A percentile compares a stretch with the other conserved stretches of the same genome.
Conservation (phyloP, 2,888 invertebrate genomes). For the Drosophila diplacantha region DNA sequence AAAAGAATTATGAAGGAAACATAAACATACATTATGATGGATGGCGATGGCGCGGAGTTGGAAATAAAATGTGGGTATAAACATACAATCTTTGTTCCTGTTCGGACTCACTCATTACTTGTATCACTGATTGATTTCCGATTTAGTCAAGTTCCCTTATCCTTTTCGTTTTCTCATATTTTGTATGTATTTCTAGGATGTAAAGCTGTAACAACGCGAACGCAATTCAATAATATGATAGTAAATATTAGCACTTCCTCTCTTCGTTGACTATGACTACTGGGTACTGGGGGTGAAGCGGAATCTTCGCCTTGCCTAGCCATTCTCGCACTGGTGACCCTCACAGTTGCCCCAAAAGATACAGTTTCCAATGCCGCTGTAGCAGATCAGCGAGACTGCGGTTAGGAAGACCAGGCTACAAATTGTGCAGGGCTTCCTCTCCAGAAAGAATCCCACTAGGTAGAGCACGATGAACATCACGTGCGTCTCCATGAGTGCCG, state of each 20-base stretch:
- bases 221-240: conserved; percentile 35
- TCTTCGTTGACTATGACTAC: conserved; percentile 35
- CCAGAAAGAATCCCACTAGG: conserved; percentile 96
- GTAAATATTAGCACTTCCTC: conserved; percentile 25
- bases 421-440: conserved; percentile 97
- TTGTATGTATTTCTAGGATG: conserved; percentile 29
- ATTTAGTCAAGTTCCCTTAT: conserved; percentile 42
- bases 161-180: conserved; percentile 1
- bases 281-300: not conserved
- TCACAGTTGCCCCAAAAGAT: conserved; percentile 94
- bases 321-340: conserved; percentile 81
- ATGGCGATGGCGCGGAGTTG: conserved; percentile 1
- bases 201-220: conserved; percentile 55
- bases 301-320: conserved; percentile 54
- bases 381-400: conserved; percentile 95
- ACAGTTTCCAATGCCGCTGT: conserved; percentile 96
- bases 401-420: conserved; percentile 96
- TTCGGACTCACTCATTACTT: conserved; percentile 61
- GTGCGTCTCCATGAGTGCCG: conserved; percentile 95
- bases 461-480: conserved; percentile 98
- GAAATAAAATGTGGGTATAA: conserved; percentile 22
- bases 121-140: conserved; percentile 55
- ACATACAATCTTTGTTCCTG: conserved; percentile 32
- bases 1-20: conserved; percentile 23
- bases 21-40: not conserved